phyloP scores from a whole-genome alignment of 1,140 invertebrate genomes.

The Heliconius nattereri region DNA sequence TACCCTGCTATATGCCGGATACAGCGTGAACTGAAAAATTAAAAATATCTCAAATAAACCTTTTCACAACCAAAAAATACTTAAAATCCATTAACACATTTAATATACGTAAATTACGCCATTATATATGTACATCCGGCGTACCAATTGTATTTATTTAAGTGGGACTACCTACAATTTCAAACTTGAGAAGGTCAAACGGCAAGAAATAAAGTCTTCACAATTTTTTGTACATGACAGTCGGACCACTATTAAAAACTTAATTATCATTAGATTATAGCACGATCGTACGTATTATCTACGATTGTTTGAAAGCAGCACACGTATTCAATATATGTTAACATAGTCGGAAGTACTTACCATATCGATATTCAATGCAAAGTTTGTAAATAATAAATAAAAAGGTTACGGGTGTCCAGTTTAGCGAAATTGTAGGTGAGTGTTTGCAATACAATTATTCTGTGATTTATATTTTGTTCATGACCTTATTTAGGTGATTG shows the following conservation, averaged over 20 bases:
- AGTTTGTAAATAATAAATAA: conserved; percentile 29
- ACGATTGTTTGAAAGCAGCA: conserved; percentile 27
- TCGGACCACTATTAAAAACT: conserved; percentile 33
- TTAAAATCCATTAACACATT: neutral
- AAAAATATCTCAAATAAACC: too few species aligned
- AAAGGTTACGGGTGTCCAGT: neutral
- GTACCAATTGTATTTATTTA: conserved; percentile 7
- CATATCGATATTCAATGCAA: conserved; percentile 38
- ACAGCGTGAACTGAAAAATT: neutral
- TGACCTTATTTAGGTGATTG: neutral
- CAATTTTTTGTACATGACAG: conserved; percentile 23
- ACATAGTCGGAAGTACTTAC: conserved; percentile 40
- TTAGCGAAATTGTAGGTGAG: neutral
- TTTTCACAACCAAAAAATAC: neutral
- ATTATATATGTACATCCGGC: neutral
- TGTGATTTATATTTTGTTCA: neutral
- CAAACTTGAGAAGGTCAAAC: conserved; percentile 16
- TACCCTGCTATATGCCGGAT: neutral
- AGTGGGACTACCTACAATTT: conserved; percentile 1
- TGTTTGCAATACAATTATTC: neutral
- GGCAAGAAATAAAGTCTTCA: conserved; percentile 9
- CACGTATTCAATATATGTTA: conserved; percentile 39
- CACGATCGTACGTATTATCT: conserved; percentile 28
- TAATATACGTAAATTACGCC: neutral
- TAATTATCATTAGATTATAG: conserved; percentile 37